phyloP scores from a whole-genome alignment of 37 sponge, comb jelly and placozoan genomes.

The Spongilla lacustris region DNA sequence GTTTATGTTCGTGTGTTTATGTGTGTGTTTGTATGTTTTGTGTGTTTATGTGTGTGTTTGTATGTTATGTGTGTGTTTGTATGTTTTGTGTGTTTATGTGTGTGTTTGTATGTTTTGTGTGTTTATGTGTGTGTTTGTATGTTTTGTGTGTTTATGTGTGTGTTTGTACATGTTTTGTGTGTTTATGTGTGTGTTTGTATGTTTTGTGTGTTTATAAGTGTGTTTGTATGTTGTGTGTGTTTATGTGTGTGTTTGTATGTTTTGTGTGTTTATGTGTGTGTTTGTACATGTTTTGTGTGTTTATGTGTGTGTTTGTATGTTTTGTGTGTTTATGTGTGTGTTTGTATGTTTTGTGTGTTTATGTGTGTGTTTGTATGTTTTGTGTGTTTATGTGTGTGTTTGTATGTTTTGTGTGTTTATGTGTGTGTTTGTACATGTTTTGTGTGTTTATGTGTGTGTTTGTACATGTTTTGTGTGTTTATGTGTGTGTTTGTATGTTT shows the following conservation, averaged over 20 bases:
- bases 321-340: too few relatives aligned
- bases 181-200: not conserved
- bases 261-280: too few relatives aligned
- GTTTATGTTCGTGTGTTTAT: not conserved
- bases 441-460: conserved; percentile 9
- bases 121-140: not conserved
- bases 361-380: not conserved
- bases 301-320: not conserved
- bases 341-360: too few relatives aligned
- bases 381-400: not conserved
- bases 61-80: conserved; percentile 5
- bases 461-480: not conserved
- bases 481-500: not conserved
- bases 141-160: too few relatives aligned
- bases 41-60: too few relatives aligned
- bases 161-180: too few relatives aligned
- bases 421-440: too few relatives aligned
- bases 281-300: too few relatives aligned
- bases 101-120: not conserved
- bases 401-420: too few relatives aligned
- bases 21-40: not conserved
- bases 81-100: too few relatives aligned
- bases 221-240: too few relatives aligned
- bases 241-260: not conserved
- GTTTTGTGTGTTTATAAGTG: too few relatives aligned